These are phyloP conservation scores for Ametastegia equiseti DNA, from an alignment of 2,888 invertebrate species.

Conservation along the genomic window DNA sequence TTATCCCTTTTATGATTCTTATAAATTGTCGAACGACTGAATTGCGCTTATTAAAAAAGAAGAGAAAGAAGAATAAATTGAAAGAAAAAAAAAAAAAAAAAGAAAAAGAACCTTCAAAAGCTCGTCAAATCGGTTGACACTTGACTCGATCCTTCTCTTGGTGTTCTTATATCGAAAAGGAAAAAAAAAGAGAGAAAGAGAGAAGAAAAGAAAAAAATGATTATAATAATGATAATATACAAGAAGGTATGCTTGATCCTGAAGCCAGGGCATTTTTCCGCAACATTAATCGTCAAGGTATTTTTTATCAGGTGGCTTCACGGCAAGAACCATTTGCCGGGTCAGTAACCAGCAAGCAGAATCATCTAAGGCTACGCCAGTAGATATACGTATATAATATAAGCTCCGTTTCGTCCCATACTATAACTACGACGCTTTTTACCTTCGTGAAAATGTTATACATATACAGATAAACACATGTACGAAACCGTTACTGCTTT, in stretches of 20 bases:
- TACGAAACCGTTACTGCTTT: not conserved
- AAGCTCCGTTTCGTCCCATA: not conserved
- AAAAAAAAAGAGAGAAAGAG: too few species aligned
- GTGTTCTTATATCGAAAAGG: too few species aligned
- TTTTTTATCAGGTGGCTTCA: conserved; percentile 14
- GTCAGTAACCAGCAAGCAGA: conserved; percentile 37
- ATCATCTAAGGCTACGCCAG: conserved; percentile 27
- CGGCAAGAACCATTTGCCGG: conserved; percentile 34
- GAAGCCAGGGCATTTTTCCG: conserved; percentile 31
- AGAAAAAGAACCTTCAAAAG: too few species aligned
- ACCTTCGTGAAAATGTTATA: conserved; percentile 23
- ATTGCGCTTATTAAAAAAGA: too few species aligned
- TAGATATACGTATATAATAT: not conserved
- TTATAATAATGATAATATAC: too few species aligned
- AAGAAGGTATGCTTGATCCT: not conserved
- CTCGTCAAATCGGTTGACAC: too few species aligned
- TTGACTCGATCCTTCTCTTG: too few species aligned
- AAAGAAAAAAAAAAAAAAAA: too few species aligned
- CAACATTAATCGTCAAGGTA: conserved; percentile 30
- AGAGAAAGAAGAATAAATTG: too few species aligned
- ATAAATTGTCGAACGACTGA: too few species aligned
- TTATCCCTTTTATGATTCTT: too few species aligned
- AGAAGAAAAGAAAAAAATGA: too few species aligned
- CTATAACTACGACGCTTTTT: conserved; percentile 3
- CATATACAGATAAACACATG: not conserved